These are phyloP conservation scores for Caenorhabditis doughertyi DNA, from an alignment of 2,888 invertebrate species.

Conservation along the genomic window DNA sequence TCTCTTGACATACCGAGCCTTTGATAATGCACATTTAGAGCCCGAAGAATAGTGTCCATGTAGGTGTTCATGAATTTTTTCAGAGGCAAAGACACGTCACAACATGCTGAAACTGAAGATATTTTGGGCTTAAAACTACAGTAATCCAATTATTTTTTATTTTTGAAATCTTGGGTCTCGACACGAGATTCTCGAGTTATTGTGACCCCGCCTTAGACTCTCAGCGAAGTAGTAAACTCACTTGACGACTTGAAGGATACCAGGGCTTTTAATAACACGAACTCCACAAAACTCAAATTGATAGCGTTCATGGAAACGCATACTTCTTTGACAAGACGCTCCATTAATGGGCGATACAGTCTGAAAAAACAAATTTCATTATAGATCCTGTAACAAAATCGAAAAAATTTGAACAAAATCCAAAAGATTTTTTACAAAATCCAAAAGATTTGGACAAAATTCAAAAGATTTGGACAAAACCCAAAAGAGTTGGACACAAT, in stretches of 20 bases:
- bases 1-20: slow-evolving; percentile 50
- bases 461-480: too few species aligned
- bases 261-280: slow-evolving; percentile 71
- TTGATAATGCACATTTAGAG: slow-evolving; percentile 67
- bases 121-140: background rate
- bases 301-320: slow-evolving; percentile 68
- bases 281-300: slow-evolving; percentile 69
- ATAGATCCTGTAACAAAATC: too few species aligned
- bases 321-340: slow-evolving; percentile 69
- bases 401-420: too few species aligned
- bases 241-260: slow-evolving; percentile 72
- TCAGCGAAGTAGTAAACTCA: too few species aligned
- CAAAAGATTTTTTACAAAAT: too few species aligned
- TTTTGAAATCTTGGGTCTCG: too few species aligned
- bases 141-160: too few species aligned
- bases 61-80: slow-evolving; percentile 69
- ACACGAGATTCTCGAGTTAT: too few species aligned
- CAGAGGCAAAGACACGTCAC: slow-evolving; percentile 64
- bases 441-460: too few species aligned
- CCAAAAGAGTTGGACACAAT: too few species aligned
- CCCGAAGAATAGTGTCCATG: slow-evolving; percentile 61
- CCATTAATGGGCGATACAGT: slow-evolving; percentile 74
- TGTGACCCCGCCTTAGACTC: too few species aligned
- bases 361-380: slow-evolving; percentile 46
- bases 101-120: slow-evolving; percentile 61